phyloP scores from a whole-genome alignment of 2,888 invertebrate genomes.

The Sisyra terminalis region DNA sequence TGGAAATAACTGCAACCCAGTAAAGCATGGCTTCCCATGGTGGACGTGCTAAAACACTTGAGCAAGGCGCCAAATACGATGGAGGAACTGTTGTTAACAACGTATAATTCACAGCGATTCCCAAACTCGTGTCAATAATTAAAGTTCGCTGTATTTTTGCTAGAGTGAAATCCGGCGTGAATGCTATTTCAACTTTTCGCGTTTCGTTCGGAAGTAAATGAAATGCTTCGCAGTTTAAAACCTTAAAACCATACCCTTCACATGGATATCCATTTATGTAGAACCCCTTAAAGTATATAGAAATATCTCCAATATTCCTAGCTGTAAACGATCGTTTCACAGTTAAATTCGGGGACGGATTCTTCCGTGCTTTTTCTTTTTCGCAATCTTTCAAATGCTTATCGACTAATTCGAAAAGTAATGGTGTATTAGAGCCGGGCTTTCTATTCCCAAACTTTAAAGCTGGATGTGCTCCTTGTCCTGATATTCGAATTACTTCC shows the following conservation, averaged over 20 bases:
- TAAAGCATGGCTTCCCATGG: constrained; percentile 59
- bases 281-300: constrained; percentile 56
- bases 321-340: constrained; percentile 70
- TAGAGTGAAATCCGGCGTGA: constrained; percentile 75
- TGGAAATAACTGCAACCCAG: constrained; percentile 39
- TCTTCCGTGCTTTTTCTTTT: constrained; percentile 22
- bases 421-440: constrained; percentile 55
- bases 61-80: constrained; percentile 50
- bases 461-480: constrained; percentile 71
- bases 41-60: constrained; percentile 51
- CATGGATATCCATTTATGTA: constrained; percentile 49
- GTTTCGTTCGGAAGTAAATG: constrained; percentile 53
- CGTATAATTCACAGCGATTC: constrained; percentile 44
- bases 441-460: constrained; percentile 80
- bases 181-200: constrained; percentile 66
- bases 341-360: constrained; percentile 43
- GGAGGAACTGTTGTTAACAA: constrained; percentile 44
- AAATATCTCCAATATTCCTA: constrained; percentile 79
- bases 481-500: constrained; percentile 69
- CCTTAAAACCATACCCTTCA: constrained; percentile 64
- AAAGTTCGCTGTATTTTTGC: constrained; percentile 51
- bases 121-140: constrained; percentile 41
- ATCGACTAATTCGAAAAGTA: constrained; percentile 62
- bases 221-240: constrained; percentile 58
- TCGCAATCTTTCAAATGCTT: constrained; percentile 40